Evolutionary conservation across 2,113 vertebrate genomes (phyloP).

Genomic region (Laticauda colubrina): DNA sequence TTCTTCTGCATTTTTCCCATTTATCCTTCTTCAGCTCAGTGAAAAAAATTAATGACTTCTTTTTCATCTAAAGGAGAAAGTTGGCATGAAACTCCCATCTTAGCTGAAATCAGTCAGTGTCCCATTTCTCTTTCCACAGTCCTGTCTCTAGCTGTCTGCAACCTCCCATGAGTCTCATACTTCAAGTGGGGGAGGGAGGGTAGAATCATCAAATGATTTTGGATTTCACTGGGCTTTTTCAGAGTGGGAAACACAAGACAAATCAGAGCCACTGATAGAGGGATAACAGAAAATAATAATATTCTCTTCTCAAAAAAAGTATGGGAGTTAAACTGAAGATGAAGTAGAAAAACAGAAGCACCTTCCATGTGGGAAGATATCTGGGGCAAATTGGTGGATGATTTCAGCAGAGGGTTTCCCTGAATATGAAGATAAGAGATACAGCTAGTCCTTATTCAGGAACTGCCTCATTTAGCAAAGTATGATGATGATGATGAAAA

Average conservation of each 20-base stretch:
- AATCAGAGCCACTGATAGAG: neutral
- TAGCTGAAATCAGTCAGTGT: neutral
- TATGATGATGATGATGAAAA: neutral
- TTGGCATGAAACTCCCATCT: neutral
- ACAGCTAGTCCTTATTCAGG: neutral
- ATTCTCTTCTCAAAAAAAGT: neutral
- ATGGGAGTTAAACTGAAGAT: neutral
- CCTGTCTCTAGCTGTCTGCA: neutral
- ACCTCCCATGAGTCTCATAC: neutral
- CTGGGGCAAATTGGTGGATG: neutral
- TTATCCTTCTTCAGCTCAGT: neutral
- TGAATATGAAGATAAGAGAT: neutral
- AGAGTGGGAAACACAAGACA: neutral
- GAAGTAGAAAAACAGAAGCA: neutral
- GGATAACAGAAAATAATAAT: neutral
- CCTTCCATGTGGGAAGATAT: neutral
- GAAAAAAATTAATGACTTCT: neutral
- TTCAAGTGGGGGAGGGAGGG: neutral
- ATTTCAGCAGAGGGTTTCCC: neutral
- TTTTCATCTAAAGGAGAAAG: neutral
- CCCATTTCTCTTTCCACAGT: neutral
- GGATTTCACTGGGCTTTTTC: neutral
- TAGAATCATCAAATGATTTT: neutral
- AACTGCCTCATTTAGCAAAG: neutral
- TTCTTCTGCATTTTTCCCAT: neutral